Conservation (phyloP, 1,140 invertebrate species). For the Habropoda laboriosa region DNA sequence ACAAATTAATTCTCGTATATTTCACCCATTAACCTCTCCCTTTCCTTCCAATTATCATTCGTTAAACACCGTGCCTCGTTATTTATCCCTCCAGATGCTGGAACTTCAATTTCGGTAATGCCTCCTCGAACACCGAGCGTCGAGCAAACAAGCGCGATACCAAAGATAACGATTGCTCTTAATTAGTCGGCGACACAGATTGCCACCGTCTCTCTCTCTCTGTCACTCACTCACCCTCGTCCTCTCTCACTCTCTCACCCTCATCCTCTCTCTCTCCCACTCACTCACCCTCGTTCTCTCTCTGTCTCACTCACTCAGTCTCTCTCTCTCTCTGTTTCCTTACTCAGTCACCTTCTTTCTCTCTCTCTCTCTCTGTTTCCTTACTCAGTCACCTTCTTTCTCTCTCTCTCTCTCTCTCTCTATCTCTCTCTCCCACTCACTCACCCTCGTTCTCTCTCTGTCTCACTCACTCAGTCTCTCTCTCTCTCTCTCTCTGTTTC, state of each 20-base stretch:
- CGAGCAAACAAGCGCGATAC: constrained; percentile 28
- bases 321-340: not conserved
- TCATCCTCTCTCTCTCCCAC: too few species aligned
- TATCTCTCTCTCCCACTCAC: too few species aligned
- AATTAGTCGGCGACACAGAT: constrained; percentile 46
- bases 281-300: too few species aligned
- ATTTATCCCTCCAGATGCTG: not conserved
- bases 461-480: not conserved
- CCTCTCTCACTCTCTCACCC: not conserved
- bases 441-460: too few species aligned
- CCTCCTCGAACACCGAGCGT: not conserved
- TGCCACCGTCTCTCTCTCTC: not conserved
- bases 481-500: too few species aligned
- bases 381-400: not conserved
- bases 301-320: too few species aligned
- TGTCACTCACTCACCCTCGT: too few species aligned
- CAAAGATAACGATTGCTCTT: constrained; percentile 49
- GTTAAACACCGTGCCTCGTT: not conserved
- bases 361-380: too few species aligned
- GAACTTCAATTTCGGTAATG: constrained; percentile 6
- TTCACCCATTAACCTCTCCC: too few species aligned
- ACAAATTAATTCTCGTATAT: constrained; percentile 1
- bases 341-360: too few species aligned
- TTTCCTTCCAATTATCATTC: not conserved
- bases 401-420: not conserved